Base-by-base conservation (phyloP, 2,888 invertebrate species). In the Lithophane semibrunnea region DNA sequence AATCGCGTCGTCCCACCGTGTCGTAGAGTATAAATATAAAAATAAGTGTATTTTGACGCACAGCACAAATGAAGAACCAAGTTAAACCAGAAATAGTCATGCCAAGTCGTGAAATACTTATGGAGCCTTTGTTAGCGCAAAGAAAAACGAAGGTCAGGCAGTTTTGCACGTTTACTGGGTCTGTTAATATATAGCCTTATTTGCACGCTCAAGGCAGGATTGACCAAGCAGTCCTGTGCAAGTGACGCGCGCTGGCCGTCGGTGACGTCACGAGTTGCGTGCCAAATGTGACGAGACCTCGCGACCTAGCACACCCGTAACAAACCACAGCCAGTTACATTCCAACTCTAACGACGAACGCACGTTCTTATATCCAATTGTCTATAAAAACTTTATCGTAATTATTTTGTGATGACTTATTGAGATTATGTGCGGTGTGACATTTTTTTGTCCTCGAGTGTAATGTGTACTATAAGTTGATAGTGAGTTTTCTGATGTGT, bases 401-500 rank as follows among this genome's bases (percentile, higher is more conserved):
- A 70, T 73, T 73, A 73, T 73, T 68, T 75, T 74, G 76, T 81
- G 82, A 70, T 54, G 75, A 85, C 16, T 70, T 82, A 29, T 66
- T 76, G 37, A 85, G 67, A 85, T 81, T 60, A 76, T 76, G 82
- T 75, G 64, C 60, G 29, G 74, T 75, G 86, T 77, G 82, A 78
- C 77, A 67, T 74, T 86, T 73, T 52, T 78, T 60, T 86, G 79
- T 83, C 80, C 77, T 73, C 73, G 63, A 83, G 77, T 84, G 84
- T 70, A 78, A 77, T 63, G 70, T 74, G 75, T 70, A 76, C 79
- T 81, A 86, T 89, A 89, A 88, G 83, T 86, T 89, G 88, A 87
- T 83, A 86, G 87, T 87, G 86, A 87, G 80, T 84, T 85, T 82
- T 83, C 90, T 89, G 91, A 90, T 90, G 88, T 88, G 88, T 86